Conservation (phyloP, 2,797 vertebrate genomes). For the Cirrhinus mrigala region DNA sequence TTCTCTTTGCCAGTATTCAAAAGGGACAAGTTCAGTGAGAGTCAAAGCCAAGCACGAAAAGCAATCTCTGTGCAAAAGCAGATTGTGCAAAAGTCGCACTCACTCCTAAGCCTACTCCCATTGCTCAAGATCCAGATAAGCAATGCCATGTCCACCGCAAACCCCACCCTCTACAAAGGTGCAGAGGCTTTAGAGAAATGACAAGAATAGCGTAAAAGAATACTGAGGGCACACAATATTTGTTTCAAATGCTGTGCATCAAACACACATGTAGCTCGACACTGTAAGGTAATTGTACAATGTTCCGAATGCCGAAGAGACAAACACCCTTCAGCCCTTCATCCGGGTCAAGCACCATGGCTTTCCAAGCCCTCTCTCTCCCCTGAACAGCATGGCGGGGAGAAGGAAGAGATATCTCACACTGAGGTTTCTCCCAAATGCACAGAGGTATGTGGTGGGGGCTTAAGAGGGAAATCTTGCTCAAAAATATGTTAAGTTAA, state of each 20-base stretch:
- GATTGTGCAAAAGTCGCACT: background rate
- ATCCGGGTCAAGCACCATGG: slow-evolving; percentile 4
- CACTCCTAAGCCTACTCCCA: background rate
- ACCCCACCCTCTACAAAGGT: background rate
- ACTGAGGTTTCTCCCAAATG: background rate
- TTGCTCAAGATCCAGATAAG: background rate
- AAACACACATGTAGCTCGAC: background rate
- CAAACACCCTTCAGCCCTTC: slow-evolving; percentile 2
- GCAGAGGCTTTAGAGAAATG: background rate
- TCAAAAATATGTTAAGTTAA: slow-evolving; percentile 29
- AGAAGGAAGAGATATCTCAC: background rate
- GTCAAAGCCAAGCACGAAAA: background rate
- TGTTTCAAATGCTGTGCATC: slow-evolving; percentile 20
- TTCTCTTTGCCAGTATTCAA: background rate
- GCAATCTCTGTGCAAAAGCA: background rate
- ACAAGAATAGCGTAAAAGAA: background rate
- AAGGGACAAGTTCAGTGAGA: background rate
- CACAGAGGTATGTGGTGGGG: slow-evolving; percentile 25
- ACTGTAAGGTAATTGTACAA: background rate
- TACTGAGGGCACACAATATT: background rate
- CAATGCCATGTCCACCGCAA: background rate
- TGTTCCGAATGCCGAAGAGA: slow-evolving; percentile 4
- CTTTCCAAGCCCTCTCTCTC: background rate
- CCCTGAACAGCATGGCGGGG: slow-evolving; percentile 3
- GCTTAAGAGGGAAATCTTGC: background rate